Evolutionary conservation across 2,888 invertebrate genomes (phyloP), one percentile per base, ranked within the genome.

Genomic region (Spialia ferax): DNA sequence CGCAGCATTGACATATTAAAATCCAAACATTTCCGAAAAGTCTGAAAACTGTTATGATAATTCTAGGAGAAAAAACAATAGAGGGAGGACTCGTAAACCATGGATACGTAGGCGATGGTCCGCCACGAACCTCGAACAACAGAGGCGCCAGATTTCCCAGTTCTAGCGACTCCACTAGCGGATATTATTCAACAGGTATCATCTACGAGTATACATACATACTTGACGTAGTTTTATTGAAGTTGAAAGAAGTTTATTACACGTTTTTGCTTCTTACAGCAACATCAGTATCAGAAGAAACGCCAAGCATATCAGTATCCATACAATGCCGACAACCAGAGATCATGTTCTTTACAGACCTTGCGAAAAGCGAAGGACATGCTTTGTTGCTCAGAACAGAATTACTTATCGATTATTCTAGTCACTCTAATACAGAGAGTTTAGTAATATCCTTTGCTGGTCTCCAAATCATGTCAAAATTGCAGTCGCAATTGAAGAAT

Each of bases 281-380:
- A 75, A 83, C 93, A 77, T 86, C 93, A 76, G 79, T 94, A 75
- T 86, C 88, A 38, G 93, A 93, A 73, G 93, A 94, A 11, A 80
- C 85, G 29, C 89, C 91, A 75, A 96, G 96, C 55, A 86, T 97
- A 29, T 95, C 96, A 0, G 88, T 97, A 73, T 96, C 96, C 0
- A 90, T 97, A 23, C 95, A 96, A 77, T 94, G 97, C 75, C 95
- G 97, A 32, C 96, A 96, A 79, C 97, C 97, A 0, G 97, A 97
- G 86, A 92, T 97, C 59, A 95, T 97, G 87, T 94, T 97, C 75
- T 95, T 96, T 80, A 96, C 96, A 0, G 95, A 95, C 75, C 88
- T 94, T n/a, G 94, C 94, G 8, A 94, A 95, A 48, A 94, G 94
- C 22, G 95, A 94, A 50, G 95, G 96, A 1, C 95, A 95, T 75